Base-by-base conservation (phyloP, 1,140 invertebrate genomes). In the Bombus terrestris region DNA sequence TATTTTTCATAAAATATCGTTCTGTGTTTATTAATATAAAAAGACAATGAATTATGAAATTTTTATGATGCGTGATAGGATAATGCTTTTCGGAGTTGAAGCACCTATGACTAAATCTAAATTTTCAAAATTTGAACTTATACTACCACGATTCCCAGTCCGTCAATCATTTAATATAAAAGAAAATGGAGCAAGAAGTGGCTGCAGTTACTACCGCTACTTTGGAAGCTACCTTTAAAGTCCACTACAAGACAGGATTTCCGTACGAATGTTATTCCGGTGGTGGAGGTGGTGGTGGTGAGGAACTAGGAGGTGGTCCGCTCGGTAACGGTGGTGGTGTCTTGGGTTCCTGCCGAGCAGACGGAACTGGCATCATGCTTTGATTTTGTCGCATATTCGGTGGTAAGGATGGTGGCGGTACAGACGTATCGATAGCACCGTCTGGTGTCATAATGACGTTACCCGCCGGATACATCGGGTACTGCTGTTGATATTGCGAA, bases 271-370 rank as follows among this genome's bases (percentile, higher is more conserved):
- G 72, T 83, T 92, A 95, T 83, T 94, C 94, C 28, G 95, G 95
- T 39, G 95, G 95, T 5, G 95, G 95, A 12, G 95, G 95, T 8
- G 95, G 95, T 2, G 95, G 95, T 32, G 94, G 94, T 0, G 93
- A 87, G 53, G 87, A 90, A 71, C 90, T 92, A 32, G 95, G 95
- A 10, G 95, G 95, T 37, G 95, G 95, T 37, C 94, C 95, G 73
- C 89, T 92, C 9, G 95, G 95, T 68, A 96, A 88, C 1, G 95
- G 95, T 0, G 95, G 95, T 43, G 92, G 92, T 39, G 82, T 59
- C 41, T 83, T 59, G 37, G 79, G 35, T 25, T 83, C 69, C 64
- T 86, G 88, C 68, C 62, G 78, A 69, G 41, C 62, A 32, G 81
- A 82, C 64, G 32, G 32, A 4, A 64, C 53, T 6, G 76, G 64